A percentile compares a stretch with the other conserved stretches of the same genome.
Conservation (phyloP, 1,140 invertebrate species). For the honey bee (Apis mellifera) region Amel_HAv3.1 CM009943.2:3648001-3648500, state of each 20-base stretch:
- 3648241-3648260: not conserved
- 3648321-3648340: not conserved
- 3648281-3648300: not conserved
- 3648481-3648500: not conserved
- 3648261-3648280: not conserved
- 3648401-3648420: not conserved
- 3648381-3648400: not conserved
- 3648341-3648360: not conserved
- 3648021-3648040: slow-evolving; percentile 77
- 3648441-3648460: not conserved
- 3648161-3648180: slow-evolving; percentile 75
- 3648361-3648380: not conserved
- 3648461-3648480: not conserved
- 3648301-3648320: slow-evolving; percentile 2
- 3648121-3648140: no score
- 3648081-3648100: slow-evolving; percentile 66
- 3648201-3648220: slow-evolving; percentile 44
- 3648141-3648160: slow-evolving; percentile 60
- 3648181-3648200: slow-evolving; percentile 58
- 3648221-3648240: slow-evolving; percentile 5
- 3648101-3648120: slow-evolving; percentile 56
- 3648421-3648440: not conserved
- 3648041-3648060: slow-evolving; percentile 78
- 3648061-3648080: slow-evolving; percentile 75
- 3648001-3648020: not conserved